These are phyloP conservation scores for Pseudachorutes palmiensis DNA, from an alignment of 1,140 invertebrate species.

Conservation along the genomic window DNA sequence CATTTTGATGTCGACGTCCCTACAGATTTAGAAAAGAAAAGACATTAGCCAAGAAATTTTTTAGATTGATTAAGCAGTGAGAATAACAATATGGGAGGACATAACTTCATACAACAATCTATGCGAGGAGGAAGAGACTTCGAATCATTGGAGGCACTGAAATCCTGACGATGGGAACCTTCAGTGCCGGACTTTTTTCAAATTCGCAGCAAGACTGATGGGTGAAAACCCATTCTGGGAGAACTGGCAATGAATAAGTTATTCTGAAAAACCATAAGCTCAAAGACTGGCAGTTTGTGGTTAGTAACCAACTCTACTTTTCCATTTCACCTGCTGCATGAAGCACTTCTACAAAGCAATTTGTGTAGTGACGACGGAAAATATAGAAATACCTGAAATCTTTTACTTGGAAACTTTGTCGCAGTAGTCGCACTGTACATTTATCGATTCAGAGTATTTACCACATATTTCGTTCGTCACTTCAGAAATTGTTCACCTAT, in stretches of 20 bases:
- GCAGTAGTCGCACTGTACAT: not conserved
- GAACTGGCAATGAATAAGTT: not conserved
- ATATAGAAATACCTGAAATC: no score
- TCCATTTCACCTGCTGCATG: no score
- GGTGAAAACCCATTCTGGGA: not conserved
- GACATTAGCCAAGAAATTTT: no score
- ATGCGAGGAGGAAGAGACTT: constrained; percentile 19
- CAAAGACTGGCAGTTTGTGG: no score
- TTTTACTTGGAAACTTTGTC: not conserved
- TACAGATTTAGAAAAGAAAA: constrained; percentile 32
- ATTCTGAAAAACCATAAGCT: no score
- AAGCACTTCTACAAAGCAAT: no score
- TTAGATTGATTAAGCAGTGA: not conserved
- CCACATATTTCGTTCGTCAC: not conserved
- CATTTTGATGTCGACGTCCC: constrained; percentile 58
- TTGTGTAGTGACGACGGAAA: no score
- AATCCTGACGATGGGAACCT: not conserved
- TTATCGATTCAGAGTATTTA: not conserved
- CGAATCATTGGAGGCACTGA: not conserved
- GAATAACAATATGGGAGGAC: constrained; percentile 19
- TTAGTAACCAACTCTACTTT: no score
- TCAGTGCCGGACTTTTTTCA: not conserved
- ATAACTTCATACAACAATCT: constrained; percentile 25
- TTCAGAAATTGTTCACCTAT: not conserved
- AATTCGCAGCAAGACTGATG: not conserved